Conservation (phyloP, 2,888 invertebrate species). For the Acutogordius australiensis region DNA sequence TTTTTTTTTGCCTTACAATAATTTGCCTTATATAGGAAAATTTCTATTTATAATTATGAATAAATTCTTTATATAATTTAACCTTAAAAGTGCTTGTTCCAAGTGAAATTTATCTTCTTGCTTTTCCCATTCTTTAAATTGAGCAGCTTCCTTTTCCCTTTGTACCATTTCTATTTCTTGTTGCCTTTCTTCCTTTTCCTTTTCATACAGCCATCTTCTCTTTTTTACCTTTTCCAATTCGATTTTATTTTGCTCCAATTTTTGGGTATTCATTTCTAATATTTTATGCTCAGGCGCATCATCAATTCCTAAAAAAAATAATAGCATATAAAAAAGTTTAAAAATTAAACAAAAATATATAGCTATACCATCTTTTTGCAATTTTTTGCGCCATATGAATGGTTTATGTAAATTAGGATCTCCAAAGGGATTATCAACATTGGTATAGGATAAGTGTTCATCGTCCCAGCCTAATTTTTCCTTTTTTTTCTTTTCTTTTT, state of each 20-base stretch:
- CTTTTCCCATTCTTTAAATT: conserved; percentile 64
- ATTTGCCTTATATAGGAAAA: too few relatives aligned
- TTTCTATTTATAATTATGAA: too few relatives aligned
- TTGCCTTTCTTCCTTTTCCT: conserved; percentile 49
- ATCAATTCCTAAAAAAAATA: neutral
- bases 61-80: neutral
- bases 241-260: conserved; percentile 24
- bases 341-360: neutral
- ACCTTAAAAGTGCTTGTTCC: conserved; percentile 61
- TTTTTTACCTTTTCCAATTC: conserved; percentile 83
- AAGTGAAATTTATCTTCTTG: conserved; percentile 92
- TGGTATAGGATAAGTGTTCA: conserved; percentile 65
- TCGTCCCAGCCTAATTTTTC: conserved; percentile 24
- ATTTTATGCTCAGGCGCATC: conserved; percentile 9
- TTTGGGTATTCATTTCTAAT: conserved; percentile 11
- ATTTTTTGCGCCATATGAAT: conserved; percentile 84
- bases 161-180: conserved; percentile 34
- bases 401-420: conserved; percentile 73
- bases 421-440: conserved; percentile 91
- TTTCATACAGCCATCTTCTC: conserved; percentile 53
- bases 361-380: conserved; percentile 59
- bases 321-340: neutral
- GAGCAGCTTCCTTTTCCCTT: conserved; percentile 57
- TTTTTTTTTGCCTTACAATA: too few relatives aligned
- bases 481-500: conserved; percentile 17